Percentiles rank a stretch among this genome's conserved stretches.
Evolutionary conservation across 2,888 invertebrate genomes (phyloP).

Genomic region (Drosophila dives): DNA sequence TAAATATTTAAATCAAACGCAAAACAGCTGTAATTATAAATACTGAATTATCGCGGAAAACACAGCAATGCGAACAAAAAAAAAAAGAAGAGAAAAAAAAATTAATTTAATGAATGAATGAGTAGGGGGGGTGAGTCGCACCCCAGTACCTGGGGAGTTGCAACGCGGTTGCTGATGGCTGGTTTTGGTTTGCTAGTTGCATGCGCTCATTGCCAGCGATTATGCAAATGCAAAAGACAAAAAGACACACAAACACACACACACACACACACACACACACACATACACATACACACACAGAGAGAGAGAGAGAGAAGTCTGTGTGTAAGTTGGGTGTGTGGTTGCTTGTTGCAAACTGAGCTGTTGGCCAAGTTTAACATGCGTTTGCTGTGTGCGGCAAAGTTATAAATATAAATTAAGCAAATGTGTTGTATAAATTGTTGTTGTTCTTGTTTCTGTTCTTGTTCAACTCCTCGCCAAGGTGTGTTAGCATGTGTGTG

Average conservation of each 20-base stretch:
- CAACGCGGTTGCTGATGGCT: background rate
- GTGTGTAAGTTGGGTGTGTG: constrained; percentile 8
- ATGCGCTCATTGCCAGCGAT: constrained; percentile 62
- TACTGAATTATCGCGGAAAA: constrained; percentile 39
- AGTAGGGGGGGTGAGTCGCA: constrained; percentile 8
- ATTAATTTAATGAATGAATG: background rate
- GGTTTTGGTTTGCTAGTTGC: constrained; percentile 50
- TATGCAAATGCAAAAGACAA: constrained; percentile 68
- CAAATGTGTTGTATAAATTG: constrained; percentile 78
- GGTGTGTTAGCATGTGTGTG: constrained; percentile 23
- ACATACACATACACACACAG: constrained; percentile 17
- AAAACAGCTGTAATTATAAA: constrained; percentile 59
- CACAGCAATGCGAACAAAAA: background rate
- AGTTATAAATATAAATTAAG: constrained; percentile 80
- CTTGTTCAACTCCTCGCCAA: constrained; percentile 42
- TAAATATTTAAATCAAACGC: constrained; percentile 45
- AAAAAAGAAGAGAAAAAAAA: background rate
- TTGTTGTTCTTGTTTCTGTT: constrained; percentile 60
- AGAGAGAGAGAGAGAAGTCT: background rate
- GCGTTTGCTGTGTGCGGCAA: constrained; percentile 48
- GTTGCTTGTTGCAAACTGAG: constrained; percentile 16
- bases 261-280: constrained; percentile 26
- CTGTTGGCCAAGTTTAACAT: constrained; percentile 42
- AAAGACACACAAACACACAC: constrained; percentile 20
- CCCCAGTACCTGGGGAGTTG: constrained; percentile 24